phyloP scores from a whole-genome alignment of 2,888 invertebrate genomes.

The Polyommatus iphigenia region DNA sequence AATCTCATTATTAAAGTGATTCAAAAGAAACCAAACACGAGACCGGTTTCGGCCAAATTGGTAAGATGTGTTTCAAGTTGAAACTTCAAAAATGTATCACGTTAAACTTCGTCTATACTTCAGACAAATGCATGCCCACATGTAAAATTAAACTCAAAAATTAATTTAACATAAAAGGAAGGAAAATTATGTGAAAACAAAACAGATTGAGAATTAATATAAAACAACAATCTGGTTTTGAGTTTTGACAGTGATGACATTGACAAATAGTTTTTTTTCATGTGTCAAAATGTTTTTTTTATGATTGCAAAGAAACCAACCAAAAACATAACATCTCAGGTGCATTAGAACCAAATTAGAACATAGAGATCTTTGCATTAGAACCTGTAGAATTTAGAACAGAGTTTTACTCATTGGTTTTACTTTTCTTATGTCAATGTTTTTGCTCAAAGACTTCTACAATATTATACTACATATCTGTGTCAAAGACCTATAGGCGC shows the following conservation, averaged over 20 bases:
- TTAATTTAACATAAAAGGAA: neutral
- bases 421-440: too few species aligned
- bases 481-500: too few species aligned
- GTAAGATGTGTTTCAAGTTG: neutral
- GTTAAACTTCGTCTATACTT: neutral
- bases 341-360: too few species aligned
- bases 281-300: neutral
- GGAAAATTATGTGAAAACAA: neutral
- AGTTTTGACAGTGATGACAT: neutral
- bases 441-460: too few species aligned
- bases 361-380: too few species aligned
- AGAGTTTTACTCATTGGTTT: too few species aligned
- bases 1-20: slow-evolving; percentile 42
- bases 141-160: neutral
- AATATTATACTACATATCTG: too few species aligned
- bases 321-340: too few species aligned
- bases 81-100: neutral
- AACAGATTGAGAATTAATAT: neutral
- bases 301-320: neutral
- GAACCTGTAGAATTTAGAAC: too few species aligned
- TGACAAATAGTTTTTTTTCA: neutral
- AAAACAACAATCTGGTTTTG: neutral
- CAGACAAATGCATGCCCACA: neutral
- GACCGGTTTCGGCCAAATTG: neutral
- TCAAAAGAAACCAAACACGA: neutral